Evolutionary conservation across 2,888 invertebrate genomes (phyloP).

Genomic region (Leucophora obtusa): DNA sequence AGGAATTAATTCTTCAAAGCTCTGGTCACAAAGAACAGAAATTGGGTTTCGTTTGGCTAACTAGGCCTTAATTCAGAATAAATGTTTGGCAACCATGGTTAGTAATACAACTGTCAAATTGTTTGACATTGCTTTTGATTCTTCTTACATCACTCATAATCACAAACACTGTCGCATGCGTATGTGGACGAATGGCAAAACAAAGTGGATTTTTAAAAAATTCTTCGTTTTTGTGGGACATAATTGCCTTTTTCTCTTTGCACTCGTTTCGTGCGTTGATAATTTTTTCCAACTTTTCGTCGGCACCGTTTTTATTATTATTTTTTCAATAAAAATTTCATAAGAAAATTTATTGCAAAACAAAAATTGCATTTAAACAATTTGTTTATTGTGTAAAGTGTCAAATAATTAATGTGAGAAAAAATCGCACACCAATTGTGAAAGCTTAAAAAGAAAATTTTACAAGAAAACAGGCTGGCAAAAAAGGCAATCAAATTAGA

Average conservation of each 20-base stretch:
- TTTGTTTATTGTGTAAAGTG: conserved; percentile 42
- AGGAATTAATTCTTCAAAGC: no score
- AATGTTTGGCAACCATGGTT: no score
- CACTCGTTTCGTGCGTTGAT: conserved; percentile 52
- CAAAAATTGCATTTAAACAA: conserved; percentile 54
- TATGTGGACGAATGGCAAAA: conserved; percentile 51
- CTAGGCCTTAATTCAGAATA: no score
- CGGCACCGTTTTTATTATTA: conserved; percentile 57
- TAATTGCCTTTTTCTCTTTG: conserved; percentile 44
- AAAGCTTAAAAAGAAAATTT: conserved; percentile 44
- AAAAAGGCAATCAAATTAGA: conserved; percentile 48
- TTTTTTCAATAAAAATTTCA: conserved; percentile 56
- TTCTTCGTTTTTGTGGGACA: conserved; percentile 48
- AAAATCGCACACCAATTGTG: conserved; percentile 30
- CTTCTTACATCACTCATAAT: conserved; percentile 29
- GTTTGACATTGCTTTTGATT: conserved; percentile 42
- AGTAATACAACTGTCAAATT: neutral
- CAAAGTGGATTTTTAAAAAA: conserved; percentile 42
- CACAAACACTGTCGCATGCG: conserved; percentile 39
- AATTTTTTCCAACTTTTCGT: conserved; percentile 54
- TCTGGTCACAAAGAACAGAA: no score
- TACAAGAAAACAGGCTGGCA: conserved; percentile 36
- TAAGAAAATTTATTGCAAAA: conserved; percentile 50
- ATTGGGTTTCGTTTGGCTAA: no score
- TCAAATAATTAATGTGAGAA: conserved; percentile 22